Conservation (phyloP, 2,113 vertebrate genomes). For the Tragelaphus buxtoni region DNA sequence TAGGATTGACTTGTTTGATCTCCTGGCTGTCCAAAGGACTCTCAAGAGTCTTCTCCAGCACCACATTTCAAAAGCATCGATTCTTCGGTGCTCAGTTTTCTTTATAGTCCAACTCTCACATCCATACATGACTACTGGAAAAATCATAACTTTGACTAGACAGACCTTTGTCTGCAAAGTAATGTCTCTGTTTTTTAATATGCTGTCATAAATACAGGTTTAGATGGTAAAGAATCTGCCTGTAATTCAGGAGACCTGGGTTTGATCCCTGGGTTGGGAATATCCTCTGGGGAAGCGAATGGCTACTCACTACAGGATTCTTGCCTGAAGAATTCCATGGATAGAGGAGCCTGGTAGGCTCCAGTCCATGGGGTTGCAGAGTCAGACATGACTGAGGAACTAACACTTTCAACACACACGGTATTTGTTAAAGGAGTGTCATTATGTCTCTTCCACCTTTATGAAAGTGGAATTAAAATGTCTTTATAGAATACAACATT, state of each 20-base stretch:
- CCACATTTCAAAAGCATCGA: background rate
- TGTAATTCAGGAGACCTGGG: background rate
- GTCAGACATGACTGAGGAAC: background rate
- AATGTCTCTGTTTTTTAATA: background rate
- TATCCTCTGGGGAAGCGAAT: background rate
- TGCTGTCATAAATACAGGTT: background rate
- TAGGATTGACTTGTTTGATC: background rate
- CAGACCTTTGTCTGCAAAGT: background rate
- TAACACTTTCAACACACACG: background rate
- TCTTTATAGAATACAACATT: constrained; percentile 9
- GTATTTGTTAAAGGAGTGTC: background rate
- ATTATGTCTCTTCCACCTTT: background rate
- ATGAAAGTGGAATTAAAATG: constrained; percentile 18
- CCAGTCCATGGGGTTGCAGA: background rate
- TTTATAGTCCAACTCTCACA: background rate
- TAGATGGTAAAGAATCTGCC: background rate
- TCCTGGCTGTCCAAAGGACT: background rate
- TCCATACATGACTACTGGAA: background rate
- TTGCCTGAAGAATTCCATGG: background rate
- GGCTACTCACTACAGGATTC: background rate
- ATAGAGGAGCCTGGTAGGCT: background rate
- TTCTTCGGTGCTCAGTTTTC: background rate
- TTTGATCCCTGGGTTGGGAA: background rate
- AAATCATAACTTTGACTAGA: background rate
- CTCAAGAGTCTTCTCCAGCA: background rate